Evolutionary conservation across 2,113 vertebrate genomes (phyloP).

Genomic region (Panthera uncia): DNA sequence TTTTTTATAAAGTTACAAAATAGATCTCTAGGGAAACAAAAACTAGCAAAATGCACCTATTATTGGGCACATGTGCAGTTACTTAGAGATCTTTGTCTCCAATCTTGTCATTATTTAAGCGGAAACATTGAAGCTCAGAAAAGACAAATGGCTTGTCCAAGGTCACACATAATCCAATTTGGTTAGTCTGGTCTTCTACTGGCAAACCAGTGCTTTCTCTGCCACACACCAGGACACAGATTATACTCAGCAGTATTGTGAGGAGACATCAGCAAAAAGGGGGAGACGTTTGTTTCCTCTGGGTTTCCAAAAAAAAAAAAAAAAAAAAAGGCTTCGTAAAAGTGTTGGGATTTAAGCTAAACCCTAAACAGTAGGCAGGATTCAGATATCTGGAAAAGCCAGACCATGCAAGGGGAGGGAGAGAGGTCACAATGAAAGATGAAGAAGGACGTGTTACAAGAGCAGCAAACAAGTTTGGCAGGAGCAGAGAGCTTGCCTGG

Average conservation of each 20-base stretch:
- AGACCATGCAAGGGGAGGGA: neutral
- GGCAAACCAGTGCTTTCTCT: neutral
- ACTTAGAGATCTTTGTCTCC: neutral
- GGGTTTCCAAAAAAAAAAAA: neutral
- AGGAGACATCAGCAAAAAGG: neutral
- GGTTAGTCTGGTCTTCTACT: neutral
- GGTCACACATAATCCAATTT: neutral
- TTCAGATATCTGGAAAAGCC: neutral
- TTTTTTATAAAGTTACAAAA: neutral
- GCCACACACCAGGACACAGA: neutral
- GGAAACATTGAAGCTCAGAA: neutral
- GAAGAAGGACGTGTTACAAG: neutral
- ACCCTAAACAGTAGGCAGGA: neutral
- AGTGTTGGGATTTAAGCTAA: neutral
- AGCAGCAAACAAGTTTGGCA: neutral
- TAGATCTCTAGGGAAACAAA: neutral
- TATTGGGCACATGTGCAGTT: neutral
- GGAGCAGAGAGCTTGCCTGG: neutral
- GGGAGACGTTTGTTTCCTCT: neutral
- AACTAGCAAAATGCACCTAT: neutral
- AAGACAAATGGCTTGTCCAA: neutral
- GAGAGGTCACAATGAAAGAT: neutral
- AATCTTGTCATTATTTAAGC: neutral
- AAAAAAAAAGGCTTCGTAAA: neutral
- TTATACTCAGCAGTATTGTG: neutral